Evolutionary conservation across 2,113 vertebrate genomes (phyloP).

Genomic region (Vidua chalybeata): DNA sequence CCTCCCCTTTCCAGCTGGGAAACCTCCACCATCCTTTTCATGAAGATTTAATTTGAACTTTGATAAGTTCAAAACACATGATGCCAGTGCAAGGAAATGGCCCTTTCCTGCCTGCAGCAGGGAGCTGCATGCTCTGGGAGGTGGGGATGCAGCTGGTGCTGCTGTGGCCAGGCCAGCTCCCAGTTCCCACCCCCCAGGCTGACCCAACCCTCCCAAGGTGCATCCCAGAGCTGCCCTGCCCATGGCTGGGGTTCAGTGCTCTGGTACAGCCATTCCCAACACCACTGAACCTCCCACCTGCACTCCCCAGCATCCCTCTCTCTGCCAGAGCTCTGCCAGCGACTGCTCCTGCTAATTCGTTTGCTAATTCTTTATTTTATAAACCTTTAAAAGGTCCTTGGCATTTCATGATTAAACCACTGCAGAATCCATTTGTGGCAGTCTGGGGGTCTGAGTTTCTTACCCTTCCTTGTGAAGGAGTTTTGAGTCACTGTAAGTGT

Average conservation of each 20-base stretch:
- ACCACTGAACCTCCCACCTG: not conserved
- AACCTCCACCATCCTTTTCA: not conserved
- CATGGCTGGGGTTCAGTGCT: not conserved
- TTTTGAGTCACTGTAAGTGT: not conserved
- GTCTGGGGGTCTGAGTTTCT: not conserved
- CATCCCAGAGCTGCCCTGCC: not conserved
- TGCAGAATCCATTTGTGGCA: not conserved
- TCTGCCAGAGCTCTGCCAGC: not conserved
- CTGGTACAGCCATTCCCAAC: not conserved
- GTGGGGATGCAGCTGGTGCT: accelerated
- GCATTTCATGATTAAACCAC: not conserved
- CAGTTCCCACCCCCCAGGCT: accelerated
- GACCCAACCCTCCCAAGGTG: not conserved
- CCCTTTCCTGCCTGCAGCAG: not conserved
- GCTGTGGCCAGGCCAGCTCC: not conserved
- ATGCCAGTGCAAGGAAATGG: not conserved
- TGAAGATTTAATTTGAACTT: not conserved
- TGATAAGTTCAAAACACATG: accelerated
- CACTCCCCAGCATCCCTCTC: not conserved
- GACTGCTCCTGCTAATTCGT: not conserved
- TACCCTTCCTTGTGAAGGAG: not conserved
- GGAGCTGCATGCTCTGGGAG: not conserved
- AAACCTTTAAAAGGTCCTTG: not conserved
- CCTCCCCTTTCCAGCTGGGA: not conserved
- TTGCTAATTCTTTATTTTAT: not conserved